These are phyloP conservation scores for Aporophyla lueneburgensis DNA, from an alignment of 2,888 invertebrate genomes.

Conservation along the genomic window DNA sequence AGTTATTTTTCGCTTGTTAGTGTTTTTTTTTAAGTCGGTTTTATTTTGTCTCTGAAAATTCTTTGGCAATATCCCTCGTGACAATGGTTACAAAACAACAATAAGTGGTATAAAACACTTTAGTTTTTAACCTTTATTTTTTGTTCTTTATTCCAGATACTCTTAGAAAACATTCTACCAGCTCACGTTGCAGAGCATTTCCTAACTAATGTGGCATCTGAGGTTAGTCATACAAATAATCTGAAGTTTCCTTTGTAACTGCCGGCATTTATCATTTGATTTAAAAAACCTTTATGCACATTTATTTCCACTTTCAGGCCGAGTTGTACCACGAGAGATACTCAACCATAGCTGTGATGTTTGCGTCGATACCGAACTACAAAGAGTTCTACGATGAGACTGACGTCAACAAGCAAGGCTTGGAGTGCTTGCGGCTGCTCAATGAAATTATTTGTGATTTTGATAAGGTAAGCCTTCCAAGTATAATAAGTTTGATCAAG, in stretches of 20 bases:
- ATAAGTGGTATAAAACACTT: too few species aligned
- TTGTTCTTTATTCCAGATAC: constrained; percentile 91
- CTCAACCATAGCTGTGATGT: constrained; percentile 98
- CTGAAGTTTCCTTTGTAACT: not conserved
- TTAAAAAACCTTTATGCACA: too few species aligned
- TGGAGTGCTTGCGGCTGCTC: constrained; percentile 97
- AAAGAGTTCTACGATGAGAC: constrained; percentile 99
- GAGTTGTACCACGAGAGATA: constrained; percentile 98
- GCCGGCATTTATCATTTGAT: too few species aligned
- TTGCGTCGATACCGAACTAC: constrained; percentile 99
- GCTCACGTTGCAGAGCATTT: constrained; percentile 99
- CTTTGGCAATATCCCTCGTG: too few species aligned
- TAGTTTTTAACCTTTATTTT: not conserved
- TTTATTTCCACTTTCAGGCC: constrained; percentile 87
- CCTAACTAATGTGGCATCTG: constrained; percentile 93
- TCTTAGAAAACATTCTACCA: constrained; percentile 98
- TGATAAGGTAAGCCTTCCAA: constrained; percentile 94
- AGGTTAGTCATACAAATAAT: constrained; percentile 81
- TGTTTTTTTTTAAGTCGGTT: too few species aligned
- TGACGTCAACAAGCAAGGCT: constrained; percentile 98
- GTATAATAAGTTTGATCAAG: not conserved
- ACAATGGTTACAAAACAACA: too few species aligned
- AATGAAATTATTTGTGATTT: constrained; percentile 99
- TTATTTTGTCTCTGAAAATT: too few species aligned
- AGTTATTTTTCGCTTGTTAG: too few species aligned